Evolutionary conservation across 1,140 invertebrate species (phyloP).

Genomic region (Wasmannia auropunctata): DNA sequence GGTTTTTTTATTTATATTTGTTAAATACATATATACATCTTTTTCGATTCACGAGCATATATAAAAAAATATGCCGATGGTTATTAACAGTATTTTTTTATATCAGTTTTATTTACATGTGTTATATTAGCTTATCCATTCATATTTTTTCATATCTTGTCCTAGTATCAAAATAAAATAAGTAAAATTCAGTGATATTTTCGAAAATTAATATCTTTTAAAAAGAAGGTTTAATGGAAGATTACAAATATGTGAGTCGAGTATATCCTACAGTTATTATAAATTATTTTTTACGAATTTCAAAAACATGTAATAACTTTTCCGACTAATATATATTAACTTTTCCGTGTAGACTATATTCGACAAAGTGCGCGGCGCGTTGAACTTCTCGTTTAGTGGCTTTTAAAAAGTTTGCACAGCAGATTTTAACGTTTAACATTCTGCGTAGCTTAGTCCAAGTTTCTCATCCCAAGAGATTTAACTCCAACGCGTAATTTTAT

Average conservation of each 20-base stretch:
- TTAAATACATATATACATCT: background rate
- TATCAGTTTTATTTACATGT: background rate
- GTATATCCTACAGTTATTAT: background rate
- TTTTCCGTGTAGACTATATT: background rate
- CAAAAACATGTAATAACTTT: background rate
- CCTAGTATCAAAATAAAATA: background rate
- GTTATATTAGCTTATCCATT: background rate
- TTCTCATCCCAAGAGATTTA: background rate
- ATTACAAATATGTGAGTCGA: too few species aligned
- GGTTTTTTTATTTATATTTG: background rate
- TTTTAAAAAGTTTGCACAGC: slow-evolving; percentile 34
- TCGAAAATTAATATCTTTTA: background rate
- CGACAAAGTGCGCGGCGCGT: background rate
- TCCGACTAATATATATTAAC: background rate
- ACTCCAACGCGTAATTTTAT: slow-evolving; percentile 9
- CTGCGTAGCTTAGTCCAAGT: background rate
- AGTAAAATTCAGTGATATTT: background rate
- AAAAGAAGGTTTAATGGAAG: too few species aligned
- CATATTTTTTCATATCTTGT: background rate
- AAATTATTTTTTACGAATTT: background rate
- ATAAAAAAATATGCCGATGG: background rate
- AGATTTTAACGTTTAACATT: slow-evolving; percentile 41
- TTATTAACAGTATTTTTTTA: background rate
- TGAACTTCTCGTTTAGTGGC: slow-evolving; percentile 32
- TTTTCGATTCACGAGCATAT: background rate